Percentiles rank a stretch among this genome's conserved stretches.
Conservation (phyloP, 1,140 invertebrate species). For the Mizuhopecten yessoensis region DNA sequence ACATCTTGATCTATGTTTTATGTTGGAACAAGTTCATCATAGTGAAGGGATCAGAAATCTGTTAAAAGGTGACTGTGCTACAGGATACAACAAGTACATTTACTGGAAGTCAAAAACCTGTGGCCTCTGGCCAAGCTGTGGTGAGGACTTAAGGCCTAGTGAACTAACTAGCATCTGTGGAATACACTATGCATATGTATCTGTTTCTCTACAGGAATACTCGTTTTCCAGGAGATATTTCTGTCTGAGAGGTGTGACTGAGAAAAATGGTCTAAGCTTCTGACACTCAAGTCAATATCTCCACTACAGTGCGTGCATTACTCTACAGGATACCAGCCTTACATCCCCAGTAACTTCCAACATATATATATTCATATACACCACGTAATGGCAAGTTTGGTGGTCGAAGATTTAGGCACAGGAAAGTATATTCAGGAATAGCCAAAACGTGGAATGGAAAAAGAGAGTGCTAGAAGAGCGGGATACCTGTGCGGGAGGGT, state of each 20-base stretch:
- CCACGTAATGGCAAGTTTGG: neutral
- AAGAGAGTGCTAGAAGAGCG: neutral
- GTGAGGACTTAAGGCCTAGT: neutral
- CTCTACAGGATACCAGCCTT: neutral
- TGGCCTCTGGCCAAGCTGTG: conserved; percentile 17
- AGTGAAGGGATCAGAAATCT: neutral
- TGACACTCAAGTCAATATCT: conserved; percentile 11
- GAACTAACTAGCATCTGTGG: conserved; percentile 25
- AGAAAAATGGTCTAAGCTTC: conserved; percentile 34
- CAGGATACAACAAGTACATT: neutral
- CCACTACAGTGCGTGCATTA: neutral
- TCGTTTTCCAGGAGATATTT: conserved; percentile 29
- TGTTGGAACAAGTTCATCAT: neutral
- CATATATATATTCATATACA: neutral
- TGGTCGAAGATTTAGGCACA: neutral
- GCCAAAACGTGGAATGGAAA: neutral
- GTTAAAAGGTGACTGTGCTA: neutral
- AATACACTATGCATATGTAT: neutral
- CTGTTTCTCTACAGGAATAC: neutral
- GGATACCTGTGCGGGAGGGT: neutral
- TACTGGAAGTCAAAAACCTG: neutral
- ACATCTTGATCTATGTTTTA: neutral
- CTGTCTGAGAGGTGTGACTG: conserved; percentile 31
- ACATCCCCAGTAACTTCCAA: neutral
- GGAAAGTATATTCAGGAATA: neutral